Conservation (phyloP, 2,888 invertebrate genomes). For the Sinodicranocentrus sp. region DNA sequence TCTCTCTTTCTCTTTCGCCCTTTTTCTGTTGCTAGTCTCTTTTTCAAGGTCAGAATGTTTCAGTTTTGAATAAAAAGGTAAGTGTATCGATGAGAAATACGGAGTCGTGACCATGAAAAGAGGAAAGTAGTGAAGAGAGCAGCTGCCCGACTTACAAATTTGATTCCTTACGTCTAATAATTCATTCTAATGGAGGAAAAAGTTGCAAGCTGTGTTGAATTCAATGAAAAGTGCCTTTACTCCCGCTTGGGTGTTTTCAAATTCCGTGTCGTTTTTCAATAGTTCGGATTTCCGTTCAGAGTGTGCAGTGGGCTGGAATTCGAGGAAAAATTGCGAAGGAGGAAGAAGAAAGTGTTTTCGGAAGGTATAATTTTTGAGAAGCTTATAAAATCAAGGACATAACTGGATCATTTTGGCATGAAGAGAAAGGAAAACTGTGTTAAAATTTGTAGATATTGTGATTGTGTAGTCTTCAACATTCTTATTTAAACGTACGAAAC, state of each 20-base stretch:
- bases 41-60: constrained; percentile 6
- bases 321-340: background rate
- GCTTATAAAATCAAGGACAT: background rate
- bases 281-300: background rate
- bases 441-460: no score
- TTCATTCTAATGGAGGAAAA: background rate
- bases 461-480: background rate
- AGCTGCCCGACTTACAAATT: background rate
- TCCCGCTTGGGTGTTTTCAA: background rate
- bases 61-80: background rate
- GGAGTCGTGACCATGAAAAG: no score
- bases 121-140: background rate
- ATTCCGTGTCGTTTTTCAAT: background rate
- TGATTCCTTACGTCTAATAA: background rate
- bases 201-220: background rate
- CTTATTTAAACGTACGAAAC: background rate
- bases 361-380: background rate
- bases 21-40: background rate
- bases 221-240: background rate
- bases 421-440: no score
- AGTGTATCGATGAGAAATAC: background rate
- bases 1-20: background rate
- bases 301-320: background rate
- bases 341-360: background rate
- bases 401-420: background rate